A percentile compares a stretch with the other conserved stretches of the same genome.
Evolutionary conservation across 2,888 invertebrate species (phyloP).

Genomic region (Spodoptera picta): DNA sequence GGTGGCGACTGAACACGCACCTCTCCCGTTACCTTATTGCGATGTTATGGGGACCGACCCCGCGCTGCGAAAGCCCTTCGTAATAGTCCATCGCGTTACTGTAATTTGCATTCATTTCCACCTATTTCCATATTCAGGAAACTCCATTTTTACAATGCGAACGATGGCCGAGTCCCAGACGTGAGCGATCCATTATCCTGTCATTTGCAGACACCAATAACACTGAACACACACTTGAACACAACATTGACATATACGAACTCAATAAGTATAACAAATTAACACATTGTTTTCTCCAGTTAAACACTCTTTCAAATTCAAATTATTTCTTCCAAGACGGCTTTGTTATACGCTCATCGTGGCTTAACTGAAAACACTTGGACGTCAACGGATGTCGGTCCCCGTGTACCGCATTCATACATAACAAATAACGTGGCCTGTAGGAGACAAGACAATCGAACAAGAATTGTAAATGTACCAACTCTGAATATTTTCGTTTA

Average conservation of each 20-base stretch:
- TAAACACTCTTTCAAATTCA: conserved; percentile 70
- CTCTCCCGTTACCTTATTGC: conserved; percentile 88
- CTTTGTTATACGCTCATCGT: conserved; percentile 76
- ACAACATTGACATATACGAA: conserved; percentile 43
- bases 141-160: conserved; percentile 37
- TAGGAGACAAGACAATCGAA: conserved; percentile 78
- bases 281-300: conserved; percentile 65
- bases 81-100: conserved; percentile 61
- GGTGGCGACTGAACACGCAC: conserved; percentile 84
- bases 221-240: conserved; percentile 36
- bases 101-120: conserved; percentile 68
- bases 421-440: conserved; percentile 76
- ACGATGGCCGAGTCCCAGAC: conserved; percentile 30
- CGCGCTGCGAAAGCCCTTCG: conserved; percentile 79
- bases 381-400: conserved; percentile 81
- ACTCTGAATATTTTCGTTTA: conserved; percentile 68
- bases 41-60: conserved; percentile 84
- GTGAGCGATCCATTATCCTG: conserved; percentile 38
- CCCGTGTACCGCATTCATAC: conserved; percentile 75
- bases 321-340: conserved; percentile 66
- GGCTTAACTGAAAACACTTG: conserved; percentile 81
- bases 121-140: conserved; percentile 55
- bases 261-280: conserved; percentile 60
- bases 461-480: conserved; percentile 72
- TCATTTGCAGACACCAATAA: conserved; percentile 41